phyloP scores from a whole-genome alignment of 2,113 vertebrate species.

The Corythaeola cristata region DNA sequence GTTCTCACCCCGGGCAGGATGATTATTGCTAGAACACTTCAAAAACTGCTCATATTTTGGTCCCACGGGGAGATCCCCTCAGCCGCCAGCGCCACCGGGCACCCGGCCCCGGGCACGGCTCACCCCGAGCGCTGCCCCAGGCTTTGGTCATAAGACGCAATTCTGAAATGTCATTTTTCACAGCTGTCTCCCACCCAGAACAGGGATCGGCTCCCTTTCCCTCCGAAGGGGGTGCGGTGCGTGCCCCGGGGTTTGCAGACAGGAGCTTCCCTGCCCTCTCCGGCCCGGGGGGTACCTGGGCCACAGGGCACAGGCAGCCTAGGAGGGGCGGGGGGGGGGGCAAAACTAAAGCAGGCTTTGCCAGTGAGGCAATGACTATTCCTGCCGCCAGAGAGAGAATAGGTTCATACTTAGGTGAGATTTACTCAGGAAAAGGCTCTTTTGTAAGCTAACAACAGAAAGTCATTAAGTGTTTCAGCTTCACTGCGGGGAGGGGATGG shows the following conservation, averaged over 20 bases:
- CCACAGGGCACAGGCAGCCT: too few species aligned
- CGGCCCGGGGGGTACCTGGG: background rate
- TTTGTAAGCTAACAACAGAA: background rate
- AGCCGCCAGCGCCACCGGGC: background rate
- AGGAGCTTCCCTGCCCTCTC: background rate
- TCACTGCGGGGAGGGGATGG: background rate
- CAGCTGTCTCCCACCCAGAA: too few species aligned
- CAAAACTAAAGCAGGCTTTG: accelerated
- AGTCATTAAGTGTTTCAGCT: background rate
- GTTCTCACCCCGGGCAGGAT: background rate
- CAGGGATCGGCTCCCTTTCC: too few species aligned
- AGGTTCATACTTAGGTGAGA: background rate
- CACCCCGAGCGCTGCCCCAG: background rate
- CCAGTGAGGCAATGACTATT: background rate
- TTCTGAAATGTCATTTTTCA: background rate
- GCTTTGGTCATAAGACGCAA: background rate
- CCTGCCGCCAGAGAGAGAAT: background rate
- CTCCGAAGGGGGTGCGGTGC: too few species aligned
- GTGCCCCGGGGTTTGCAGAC: background rate
- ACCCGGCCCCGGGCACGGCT: background rate
- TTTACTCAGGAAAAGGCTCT: background rate
- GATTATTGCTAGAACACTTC: background rate
- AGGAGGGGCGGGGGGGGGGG: background rate
- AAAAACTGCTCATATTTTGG: background rate
- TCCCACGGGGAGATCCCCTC: background rate